A percentile compares a stretch with the other conserved stretches of the same genome.
Conservation (phyloP, 2,888 invertebrate species). For the Erebia epiphron region DNA sequence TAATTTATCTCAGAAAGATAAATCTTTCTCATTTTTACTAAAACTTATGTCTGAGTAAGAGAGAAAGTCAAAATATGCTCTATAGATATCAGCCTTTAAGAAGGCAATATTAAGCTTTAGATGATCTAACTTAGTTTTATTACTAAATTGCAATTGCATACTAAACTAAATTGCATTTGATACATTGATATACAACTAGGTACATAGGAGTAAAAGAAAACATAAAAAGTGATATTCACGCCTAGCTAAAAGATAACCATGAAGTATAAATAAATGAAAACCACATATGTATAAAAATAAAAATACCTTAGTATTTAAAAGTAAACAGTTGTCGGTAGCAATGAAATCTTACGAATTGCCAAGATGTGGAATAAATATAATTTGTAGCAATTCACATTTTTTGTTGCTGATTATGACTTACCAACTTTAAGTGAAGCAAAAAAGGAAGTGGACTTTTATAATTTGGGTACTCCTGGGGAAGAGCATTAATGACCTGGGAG, state of each 20-base stretch:
- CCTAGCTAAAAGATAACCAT: not conserved
- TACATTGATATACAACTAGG: too few species aligned
- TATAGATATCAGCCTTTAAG: too few species aligned
- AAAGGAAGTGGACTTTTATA: constrained; percentile 70
- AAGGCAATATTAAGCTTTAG: too few species aligned
- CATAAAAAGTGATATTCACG: not conserved
- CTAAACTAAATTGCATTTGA: too few species aligned
- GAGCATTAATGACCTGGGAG: constrained; percentile 71
- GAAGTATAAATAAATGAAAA: not conserved
- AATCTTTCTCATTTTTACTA: not conserved
- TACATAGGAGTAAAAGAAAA: too few species aligned
- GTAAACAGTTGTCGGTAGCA: not conserved
- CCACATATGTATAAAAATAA: not conserved
- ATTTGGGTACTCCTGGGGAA: constrained; percentile 64
- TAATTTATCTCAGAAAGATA: not conserved
- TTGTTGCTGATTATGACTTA: constrained; percentile 24
- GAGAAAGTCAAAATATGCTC: too few species aligned
- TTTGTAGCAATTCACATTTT: constrained; percentile 9
- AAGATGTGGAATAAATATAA: not conserved
- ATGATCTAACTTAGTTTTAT: too few species aligned
- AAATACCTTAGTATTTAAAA: constrained; percentile 6
- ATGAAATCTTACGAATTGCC: not conserved
- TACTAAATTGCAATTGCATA: too few species aligned
- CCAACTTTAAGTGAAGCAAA: constrained; percentile 53
- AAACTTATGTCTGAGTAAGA: too few species aligned